Percentiles rank a stretch among this genome's conserved stretches.
Evolutionary conservation across 2,888 invertebrate genomes (phyloP).

Genomic region (Aleiodes alternator): DNA sequence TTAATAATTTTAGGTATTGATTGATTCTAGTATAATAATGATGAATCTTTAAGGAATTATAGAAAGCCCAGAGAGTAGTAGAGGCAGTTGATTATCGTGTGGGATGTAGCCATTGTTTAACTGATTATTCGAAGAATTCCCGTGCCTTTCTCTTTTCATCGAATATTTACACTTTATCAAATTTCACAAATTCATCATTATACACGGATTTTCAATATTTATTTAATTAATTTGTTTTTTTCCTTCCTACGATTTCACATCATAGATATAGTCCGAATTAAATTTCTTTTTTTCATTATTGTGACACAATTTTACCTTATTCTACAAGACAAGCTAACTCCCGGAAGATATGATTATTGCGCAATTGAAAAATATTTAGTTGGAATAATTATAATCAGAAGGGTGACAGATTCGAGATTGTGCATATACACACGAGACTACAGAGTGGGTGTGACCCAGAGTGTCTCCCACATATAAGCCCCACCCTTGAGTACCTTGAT

Average conservation of each 20-base stretch:
- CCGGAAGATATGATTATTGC: too few relatives aligned
- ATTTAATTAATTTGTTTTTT: too few relatives aligned
- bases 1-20: slow-evolving; percentile 6
- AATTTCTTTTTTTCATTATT: too few relatives aligned
- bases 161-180: slow-evolving; percentile 57
- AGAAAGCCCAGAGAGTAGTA: background rate
- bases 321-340: too few relatives aligned
- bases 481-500: slow-evolving; percentile 49
- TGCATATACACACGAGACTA: too few relatives aligned
- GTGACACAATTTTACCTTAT: too few relatives aligned
- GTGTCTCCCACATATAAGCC: slow-evolving; percentile 66
- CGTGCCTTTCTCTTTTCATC: slow-evolving; percentile 63
- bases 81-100: background rate
- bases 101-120: slow-evolving; percentile 21
- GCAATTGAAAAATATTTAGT: too few relatives aligned
- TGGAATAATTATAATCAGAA: slow-evolving; percentile 38
- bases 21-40: background rate
- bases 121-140: slow-evolving; percentile 11
- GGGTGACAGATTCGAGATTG: slow-evolving; percentile 33
- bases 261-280: too few relatives aligned
- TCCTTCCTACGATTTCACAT: too few relatives aligned
- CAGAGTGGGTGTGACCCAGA: slow-evolving; percentile 66
- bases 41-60: background rate
- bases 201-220: too few relatives aligned
- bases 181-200: too few relatives aligned